Percentiles rank a stretch among this genome's conserved stretches.
Evolutionary conservation across 2,888 invertebrate species (phyloP).

Genomic region (Blastobasis adustella): DNA sequence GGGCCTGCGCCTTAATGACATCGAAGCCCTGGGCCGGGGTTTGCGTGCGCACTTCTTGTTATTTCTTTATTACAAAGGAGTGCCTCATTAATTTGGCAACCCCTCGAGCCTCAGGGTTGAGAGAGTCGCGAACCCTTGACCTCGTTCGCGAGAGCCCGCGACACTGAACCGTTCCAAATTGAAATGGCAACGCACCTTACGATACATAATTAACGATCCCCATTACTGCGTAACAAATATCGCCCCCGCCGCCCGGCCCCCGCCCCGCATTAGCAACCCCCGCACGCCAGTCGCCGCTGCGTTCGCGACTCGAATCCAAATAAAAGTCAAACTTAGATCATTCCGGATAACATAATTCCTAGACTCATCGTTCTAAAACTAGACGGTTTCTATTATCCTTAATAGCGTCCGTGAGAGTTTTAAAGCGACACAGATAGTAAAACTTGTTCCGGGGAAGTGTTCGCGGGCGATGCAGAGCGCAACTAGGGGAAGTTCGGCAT

Average conservation of each 20-base stretch:
- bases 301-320: slow-evolving; percentile 36
- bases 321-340: slow-evolving; percentile 65
- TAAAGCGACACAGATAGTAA: slow-evolving; percentile 64
- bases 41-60: slow-evolving; percentile 75
- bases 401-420: slow-evolving; percentile 69
- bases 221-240: slow-evolving; percentile 63
- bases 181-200: slow-evolving; percentile 64
- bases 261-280: slow-evolving; percentile 22
- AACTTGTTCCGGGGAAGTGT: slow-evolving; percentile 63
- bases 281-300: slow-evolving; percentile 5
- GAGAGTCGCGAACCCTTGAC: slow-evolving; percentile 69
- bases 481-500: slow-evolving; percentile 53
- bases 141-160: slow-evolving; percentile 62
- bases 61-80: slow-evolving; percentile 76
- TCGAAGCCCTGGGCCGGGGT: slow-evolving; percentile 57
- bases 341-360: slow-evolving; percentile 61
- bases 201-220: slow-evolving; percentile 73
- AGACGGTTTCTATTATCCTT: slow-evolving; percentile 70
- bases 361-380: slow-evolving; percentile 53
- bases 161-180: slow-evolving; percentile 59
- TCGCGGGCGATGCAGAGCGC: slow-evolving; percentile 54
- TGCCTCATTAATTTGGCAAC: slow-evolving; percentile 76
- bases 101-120: slow-evolving; percentile 72
- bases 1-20: slow-evolving; percentile 68
- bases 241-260: slow-evolving; percentile 20